These are phyloP conservation scores for Conus canariensis DNA, from an alignment of 2,888 invertebrate species.

Conservation along the genomic window DNA sequence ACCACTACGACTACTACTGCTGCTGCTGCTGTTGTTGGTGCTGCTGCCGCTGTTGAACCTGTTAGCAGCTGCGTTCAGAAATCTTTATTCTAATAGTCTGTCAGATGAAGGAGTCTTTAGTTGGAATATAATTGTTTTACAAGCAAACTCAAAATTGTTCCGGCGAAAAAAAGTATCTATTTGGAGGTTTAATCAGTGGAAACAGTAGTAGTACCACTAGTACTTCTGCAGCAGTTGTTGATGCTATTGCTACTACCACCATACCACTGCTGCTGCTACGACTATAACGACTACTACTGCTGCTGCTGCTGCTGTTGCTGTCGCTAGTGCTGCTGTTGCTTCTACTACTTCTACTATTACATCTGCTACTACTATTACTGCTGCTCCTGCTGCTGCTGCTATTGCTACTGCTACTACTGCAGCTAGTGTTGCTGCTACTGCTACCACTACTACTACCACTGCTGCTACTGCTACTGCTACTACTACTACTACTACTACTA, in stretches of 20 bases:
- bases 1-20: neutral
- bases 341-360: neutral
- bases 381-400: neutral
- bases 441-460: neutral
- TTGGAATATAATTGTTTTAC: too few species aligned
- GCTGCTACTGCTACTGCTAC: neutral
- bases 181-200: too few species aligned
- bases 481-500: neutral
- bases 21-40: neutral
- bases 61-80: too few species aligned
- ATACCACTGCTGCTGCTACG: neutral
- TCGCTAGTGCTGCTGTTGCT: neutral
- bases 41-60: neutral
- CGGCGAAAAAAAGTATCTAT: too few species aligned
- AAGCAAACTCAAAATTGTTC: too few species aligned
- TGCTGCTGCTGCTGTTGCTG: neutral
- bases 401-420: neutral
- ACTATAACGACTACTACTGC: neutral
- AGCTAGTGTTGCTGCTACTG: neutral
- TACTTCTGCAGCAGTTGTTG: too few species aligned
- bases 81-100: too few species aligned
- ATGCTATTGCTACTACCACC: too few species aligned
- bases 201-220: too few species aligned
- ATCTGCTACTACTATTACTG: neutral
- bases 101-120: too few species aligned